phyloP scores from a whole-genome alignment of 2,113 vertebrate genomes.

The Pycnonotus jocosus region DNA sequence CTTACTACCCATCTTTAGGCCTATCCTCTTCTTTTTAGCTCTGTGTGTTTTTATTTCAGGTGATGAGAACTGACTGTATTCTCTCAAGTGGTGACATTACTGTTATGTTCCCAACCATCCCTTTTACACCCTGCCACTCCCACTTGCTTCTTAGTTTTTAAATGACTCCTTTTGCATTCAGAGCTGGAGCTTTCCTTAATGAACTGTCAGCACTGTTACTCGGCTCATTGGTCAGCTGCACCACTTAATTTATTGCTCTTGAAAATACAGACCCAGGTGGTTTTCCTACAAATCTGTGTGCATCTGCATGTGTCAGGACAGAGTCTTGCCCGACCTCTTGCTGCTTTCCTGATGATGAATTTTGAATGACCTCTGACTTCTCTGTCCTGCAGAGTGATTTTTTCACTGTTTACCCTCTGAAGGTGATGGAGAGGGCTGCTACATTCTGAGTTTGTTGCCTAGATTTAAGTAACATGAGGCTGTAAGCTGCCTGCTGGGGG shows the following conservation, averaged over 20 bases:
- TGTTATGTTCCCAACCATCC: background rate
- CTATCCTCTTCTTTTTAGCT: background rate
- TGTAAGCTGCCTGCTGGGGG: background rate
- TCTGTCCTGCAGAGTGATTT: background rate
- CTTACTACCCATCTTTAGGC: background rate
- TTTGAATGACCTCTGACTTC: background rate
- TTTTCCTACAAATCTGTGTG: background rate
- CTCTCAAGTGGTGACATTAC: background rate
- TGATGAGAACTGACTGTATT: background rate
- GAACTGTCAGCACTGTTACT: background rate
- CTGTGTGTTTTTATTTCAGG: background rate
- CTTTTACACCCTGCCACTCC: background rate
- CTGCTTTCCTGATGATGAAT: background rate
- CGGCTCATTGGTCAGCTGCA: background rate
- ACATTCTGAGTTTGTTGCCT: background rate
- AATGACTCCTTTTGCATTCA: background rate
- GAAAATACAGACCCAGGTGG: background rate
- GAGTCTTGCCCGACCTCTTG: background rate
- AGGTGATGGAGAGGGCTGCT: rapidly evolving
- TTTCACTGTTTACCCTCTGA: background rate
- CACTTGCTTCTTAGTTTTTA: background rate
- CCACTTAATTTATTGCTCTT: background rate
- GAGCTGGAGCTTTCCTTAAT: background rate
- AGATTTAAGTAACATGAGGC: background rate
- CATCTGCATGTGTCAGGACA: background rate